These are phyloP conservation scores for Typhlomys cinereus DNA, from an alignment of 2,113 vertebrate species.

Conservation along the genomic window DNA sequence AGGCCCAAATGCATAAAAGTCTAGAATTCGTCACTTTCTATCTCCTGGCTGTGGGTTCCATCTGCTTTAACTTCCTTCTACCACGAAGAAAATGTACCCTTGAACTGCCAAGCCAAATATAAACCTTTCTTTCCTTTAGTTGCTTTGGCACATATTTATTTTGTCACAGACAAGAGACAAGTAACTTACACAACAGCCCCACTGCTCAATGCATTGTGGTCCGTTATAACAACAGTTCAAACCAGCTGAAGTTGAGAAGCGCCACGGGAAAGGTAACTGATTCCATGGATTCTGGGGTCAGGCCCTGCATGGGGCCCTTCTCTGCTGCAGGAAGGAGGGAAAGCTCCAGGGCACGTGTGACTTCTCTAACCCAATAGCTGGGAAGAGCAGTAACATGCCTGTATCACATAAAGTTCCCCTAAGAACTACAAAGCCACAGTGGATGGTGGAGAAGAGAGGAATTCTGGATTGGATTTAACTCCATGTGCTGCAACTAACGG, in stretches of 20 bases:
- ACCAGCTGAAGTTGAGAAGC: neutral
- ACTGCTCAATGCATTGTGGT: fast-evolving
- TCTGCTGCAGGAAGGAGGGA: neutral
- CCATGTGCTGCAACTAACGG: neutral
- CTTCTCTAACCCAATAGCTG: neutral
- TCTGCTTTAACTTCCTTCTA: too few relatives aligned
- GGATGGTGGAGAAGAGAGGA: neutral
- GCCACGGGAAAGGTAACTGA: neutral
- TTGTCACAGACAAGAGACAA: too few relatives aligned
- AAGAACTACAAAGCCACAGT: neutral
- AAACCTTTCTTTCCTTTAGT: too few relatives aligned
- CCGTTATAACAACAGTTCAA: neutral
- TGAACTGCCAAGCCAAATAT: too few relatives aligned
- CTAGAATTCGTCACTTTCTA: too few relatives aligned
- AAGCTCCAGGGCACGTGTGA: neutral
- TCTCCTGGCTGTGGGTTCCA: too few relatives aligned
- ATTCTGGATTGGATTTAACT: neutral
- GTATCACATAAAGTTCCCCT: fast-evolving
- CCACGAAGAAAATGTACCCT: too few relatives aligned
- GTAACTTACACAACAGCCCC: neutral
- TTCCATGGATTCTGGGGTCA: neutral
- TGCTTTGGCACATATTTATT: too few relatives aligned
- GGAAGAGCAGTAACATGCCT: neutral
- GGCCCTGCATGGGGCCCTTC: neutral
- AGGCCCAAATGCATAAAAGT: too few relatives aligned